Percentiles rank a stretch among this genome's conserved stretches.
phyloP scores from a whole-genome alignment of 2,797 vertebrate species.

The Halcyon smyrnensis region DNA sequence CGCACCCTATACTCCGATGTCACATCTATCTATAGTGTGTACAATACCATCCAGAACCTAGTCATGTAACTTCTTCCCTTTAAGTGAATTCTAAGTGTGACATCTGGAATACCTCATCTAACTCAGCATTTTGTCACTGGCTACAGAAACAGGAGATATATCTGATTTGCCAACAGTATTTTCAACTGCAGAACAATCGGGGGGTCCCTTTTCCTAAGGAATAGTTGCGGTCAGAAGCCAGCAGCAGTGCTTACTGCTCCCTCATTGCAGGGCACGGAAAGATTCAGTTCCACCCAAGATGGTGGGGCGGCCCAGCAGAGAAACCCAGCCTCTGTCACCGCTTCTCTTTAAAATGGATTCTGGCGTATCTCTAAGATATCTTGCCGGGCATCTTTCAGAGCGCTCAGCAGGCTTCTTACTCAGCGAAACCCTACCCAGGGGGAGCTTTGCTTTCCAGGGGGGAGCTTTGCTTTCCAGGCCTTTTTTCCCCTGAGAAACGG shows the following conservation, averaged over 20 bases:
- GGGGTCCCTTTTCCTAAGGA: accelerated
- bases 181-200: neutral
- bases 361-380: accelerated
- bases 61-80: accelerated
- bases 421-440: neutral
- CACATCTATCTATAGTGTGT: accelerated
- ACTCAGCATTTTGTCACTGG: neutral
- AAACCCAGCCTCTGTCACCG: neutral
- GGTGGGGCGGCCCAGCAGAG: neutral
- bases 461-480: neutral
- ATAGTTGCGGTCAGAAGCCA: accelerated
- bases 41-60: accelerated
- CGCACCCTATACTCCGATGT: accelerated
- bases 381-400: accelerated
- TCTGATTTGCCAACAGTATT: neutral
- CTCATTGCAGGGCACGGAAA: neutral
- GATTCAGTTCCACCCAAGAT: neutral
- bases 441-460: neutral
- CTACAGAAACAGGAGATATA: neutral
- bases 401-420: neutral
- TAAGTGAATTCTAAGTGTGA: neutral
- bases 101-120: neutral
- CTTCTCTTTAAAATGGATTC: neutral
- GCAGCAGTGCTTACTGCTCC: accelerated
- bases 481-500: accelerated